A percentile compares a stretch with the other conserved stretches of the same genome.
Evolutionary conservation across 2,888 invertebrate genomes (phyloP).

Genomic region (Adelphocoris suturalis): DNA sequence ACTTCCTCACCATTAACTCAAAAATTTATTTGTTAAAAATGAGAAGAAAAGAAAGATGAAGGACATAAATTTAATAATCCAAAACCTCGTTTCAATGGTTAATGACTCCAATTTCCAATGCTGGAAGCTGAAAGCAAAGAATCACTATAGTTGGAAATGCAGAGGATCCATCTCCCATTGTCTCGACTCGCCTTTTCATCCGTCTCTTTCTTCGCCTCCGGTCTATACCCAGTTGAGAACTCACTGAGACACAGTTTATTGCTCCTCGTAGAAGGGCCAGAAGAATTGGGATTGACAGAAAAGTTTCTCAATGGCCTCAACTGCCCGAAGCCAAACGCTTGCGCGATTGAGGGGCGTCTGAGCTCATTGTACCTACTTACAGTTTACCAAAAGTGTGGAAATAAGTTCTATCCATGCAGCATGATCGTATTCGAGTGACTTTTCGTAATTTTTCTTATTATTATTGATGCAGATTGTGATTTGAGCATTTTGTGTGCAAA

Average conservation of each 20-base stretch:
- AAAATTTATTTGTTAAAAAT: background rate
- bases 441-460: too few relatives aligned
- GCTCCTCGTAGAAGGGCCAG: background rate
- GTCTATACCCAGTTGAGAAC: background rate
- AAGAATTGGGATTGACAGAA: background rate
- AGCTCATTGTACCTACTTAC: background rate
- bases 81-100: background rate
- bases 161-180: background rate
- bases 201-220: background rate
- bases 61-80: background rate
- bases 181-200: background rate
- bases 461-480: too few relatives aligned
- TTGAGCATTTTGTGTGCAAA: too few relatives aligned
- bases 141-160: background rate
- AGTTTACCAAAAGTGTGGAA: background rate
- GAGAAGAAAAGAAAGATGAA: background rate
- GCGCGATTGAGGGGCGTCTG: background rate
- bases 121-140: background rate
- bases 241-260: slow-evolving; percentile 4
- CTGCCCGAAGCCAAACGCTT: background rate
- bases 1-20: background rate
- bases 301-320: slow-evolving; percentile 2
- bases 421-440: too few relatives aligned
- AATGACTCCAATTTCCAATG: background rate
- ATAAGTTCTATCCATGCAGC: too few relatives aligned